Percentiles rank a stretch among this genome's conserved stretches.
These are phyloP conservation scores for Meta bourneti DNA, from an alignment of 2,888 invertebrate species.

Conservation along the genomic window DNA sequence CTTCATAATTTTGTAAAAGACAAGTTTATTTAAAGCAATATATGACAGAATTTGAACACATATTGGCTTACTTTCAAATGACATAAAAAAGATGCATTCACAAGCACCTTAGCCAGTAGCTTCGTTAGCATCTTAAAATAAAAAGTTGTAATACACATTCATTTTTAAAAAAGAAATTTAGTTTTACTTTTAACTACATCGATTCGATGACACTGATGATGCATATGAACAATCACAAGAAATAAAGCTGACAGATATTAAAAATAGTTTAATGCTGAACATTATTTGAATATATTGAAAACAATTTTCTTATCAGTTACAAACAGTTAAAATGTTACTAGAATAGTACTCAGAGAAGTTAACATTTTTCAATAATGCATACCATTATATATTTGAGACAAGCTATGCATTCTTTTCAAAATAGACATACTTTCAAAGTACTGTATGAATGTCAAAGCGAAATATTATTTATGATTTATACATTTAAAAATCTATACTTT, in stretches of 20 bases:
- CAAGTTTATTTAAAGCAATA: conserved; percentile 51
- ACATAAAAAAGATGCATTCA: conserved; percentile 38
- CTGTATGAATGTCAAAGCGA: no score
- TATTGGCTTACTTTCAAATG: conserved; percentile 35
- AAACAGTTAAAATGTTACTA: no score
- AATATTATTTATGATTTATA: no score
- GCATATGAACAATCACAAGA: background rate
- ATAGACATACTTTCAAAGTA: no score
- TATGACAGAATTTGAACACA: conserved; percentile 49
- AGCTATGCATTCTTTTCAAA: no score
- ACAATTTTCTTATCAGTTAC: background rate
- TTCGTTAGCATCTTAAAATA: conserved; percentile 17
- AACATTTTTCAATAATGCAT: no score
- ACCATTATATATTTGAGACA: no score
- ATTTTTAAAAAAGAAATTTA: conserved; percentile 5
- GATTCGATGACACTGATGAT: background rate
- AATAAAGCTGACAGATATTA: background rate
- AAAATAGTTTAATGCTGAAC: background rate
- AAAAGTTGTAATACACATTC: background rate
- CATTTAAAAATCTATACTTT: no score
- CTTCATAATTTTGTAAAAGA: background rate
- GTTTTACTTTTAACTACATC: background rate
- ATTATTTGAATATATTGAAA: background rate
- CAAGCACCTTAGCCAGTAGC: conserved; percentile 43
- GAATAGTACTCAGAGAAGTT: no score